phyloP scores from a whole-genome alignment of 2,797 vertebrate genomes.

The Lutjanus campechanus region DNA sequence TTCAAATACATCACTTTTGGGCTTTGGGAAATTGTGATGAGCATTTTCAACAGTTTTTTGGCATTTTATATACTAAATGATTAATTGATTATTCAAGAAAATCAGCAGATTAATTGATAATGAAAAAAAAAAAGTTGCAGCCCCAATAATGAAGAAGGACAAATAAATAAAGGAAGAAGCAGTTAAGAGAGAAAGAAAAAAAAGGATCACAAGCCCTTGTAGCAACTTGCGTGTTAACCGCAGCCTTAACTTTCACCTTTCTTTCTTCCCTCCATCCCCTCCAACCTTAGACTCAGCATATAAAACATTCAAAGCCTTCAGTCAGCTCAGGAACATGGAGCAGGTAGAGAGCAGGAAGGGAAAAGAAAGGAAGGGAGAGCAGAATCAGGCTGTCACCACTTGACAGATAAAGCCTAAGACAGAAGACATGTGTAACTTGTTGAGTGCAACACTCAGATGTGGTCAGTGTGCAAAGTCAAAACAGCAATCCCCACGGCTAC shows the following conservation, averaged over 20 bases:
- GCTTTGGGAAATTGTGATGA: no score
- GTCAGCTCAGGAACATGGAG: slow-evolving; percentile 31
- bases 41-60: no score
- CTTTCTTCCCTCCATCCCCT: slow-evolving; percentile 6
- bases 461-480: slow-evolving; percentile 14
- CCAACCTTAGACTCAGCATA: slow-evolving; percentile 14
- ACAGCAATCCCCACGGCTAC: slow-evolving; percentile 12
- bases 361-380: slow-evolving; percentile 2
- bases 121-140: no score
- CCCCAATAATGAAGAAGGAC: not conserved
- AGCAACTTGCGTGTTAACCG: not conserved
- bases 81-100: no score
- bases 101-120: no score
- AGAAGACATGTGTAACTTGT: slow-evolving; percentile 39
- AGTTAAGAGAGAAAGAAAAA: not conserved
- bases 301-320: slow-evolving; percentile 45
- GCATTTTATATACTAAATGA: no score
- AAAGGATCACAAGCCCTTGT: not conserved
- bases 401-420: slow-evolving; percentile 37
- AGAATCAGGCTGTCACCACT: slow-evolving; percentile 19
- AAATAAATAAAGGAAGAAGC: not conserved
- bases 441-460: slow-evolving; percentile 28
- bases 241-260: not conserved
- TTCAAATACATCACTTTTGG: no score
- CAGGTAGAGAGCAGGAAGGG: slow-evolving; percentile 8